Conservation (phyloP, 2,113 vertebrate genomes). For the Rhynchomys soricoides region DNA sequence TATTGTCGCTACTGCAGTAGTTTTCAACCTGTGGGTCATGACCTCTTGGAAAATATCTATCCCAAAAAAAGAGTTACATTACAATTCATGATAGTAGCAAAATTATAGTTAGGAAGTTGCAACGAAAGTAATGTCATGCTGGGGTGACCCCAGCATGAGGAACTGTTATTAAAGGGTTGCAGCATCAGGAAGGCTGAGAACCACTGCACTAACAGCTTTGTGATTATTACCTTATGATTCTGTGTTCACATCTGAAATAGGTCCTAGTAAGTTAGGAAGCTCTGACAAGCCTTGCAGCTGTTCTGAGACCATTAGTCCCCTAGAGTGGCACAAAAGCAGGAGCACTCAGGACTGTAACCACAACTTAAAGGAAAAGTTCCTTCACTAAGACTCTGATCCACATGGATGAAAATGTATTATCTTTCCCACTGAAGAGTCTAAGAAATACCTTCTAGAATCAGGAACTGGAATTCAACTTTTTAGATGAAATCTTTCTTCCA, state of each 20-base stretch:
- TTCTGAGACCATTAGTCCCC: conserved; percentile 29
- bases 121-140: neutral
- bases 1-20: neutral
- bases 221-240: neutral
- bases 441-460: conserved; percentile 30
- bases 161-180: neutral
- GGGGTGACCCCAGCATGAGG: neutral
- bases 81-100: neutral
- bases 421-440: neutral
- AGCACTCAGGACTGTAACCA: neutral
- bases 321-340: neutral
- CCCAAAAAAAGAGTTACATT: neutral
- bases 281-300: neutral
- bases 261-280: neutral
- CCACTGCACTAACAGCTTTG: neutral
- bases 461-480: conserved; percentile 7
- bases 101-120: neutral
- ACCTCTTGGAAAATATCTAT: neutral
- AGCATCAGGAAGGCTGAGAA: neutral
- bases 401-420: neutral
- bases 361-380: conserved; percentile 5
- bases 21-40: neutral
- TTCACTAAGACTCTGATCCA: neutral
- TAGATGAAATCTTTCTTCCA: conserved; percentile 28
- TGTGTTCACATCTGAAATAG: conserved; percentile 1